A percentile compares a stretch with the other conserved stretches of the same genome.
Evolutionary conservation across 2,797 vertebrate species (phyloP).

Genomic region (Lycodopsis pacificus): DNA sequence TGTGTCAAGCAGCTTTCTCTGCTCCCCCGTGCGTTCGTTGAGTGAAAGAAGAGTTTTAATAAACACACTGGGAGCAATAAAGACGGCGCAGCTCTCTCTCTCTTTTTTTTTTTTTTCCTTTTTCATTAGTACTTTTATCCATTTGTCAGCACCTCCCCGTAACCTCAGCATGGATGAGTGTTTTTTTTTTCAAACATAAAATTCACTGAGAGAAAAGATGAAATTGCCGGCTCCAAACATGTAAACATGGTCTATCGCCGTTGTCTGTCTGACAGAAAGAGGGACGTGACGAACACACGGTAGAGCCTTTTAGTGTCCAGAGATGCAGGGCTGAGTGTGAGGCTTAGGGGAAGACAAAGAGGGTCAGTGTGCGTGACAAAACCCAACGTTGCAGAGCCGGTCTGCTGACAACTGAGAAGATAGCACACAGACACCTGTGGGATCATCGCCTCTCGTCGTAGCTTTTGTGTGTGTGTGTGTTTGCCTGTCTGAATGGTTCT

Average conservation of each 20-base stretch:
- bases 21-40: conserved; percentile 42
- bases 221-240: background rate
- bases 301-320: conserved; percentile 21
- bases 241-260: background rate
- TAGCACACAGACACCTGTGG: conserved; percentile 45
- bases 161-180: conserved; percentile 9
- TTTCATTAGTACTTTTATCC: conserved; percentile 50
- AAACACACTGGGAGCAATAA: conserved; percentile 63
- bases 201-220: background rate
- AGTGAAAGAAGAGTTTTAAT: conserved; percentile 68
- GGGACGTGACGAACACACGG: conserved; percentile 5
- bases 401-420: conserved; percentile 47
- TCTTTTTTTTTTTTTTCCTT: background rate
- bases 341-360: conserved; percentile 56
- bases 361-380: conserved; percentile 60
- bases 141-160: conserved; percentile 26
- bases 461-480: conserved; percentile 5
- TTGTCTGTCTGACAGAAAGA: background rate
- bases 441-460: conserved; percentile 34
- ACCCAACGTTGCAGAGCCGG: conserved; percentile 56
- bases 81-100: conserved; percentile 14
- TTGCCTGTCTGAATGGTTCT: conserved; percentile 1
- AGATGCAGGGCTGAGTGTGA: conserved; percentile 30
- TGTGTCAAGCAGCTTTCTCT: conserved; percentile 47
- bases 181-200: conserved; percentile 1